Conservation (phyloP, 2,113 vertebrate species). For the Romanogobio albipinnatus region DNA sequence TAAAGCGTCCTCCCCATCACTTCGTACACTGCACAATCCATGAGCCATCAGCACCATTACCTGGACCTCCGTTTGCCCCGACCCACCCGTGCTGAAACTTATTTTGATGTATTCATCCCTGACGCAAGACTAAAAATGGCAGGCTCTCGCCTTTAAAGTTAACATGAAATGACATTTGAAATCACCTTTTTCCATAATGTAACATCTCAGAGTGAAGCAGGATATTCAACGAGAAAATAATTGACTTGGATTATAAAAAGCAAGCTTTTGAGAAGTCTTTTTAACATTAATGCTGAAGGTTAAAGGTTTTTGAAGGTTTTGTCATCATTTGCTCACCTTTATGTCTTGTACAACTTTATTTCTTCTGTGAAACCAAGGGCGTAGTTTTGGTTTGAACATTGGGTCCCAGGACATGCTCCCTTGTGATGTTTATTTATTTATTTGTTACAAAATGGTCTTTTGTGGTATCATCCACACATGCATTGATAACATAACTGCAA, state of each 20-base stretch:
- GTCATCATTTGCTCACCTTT: neutral
- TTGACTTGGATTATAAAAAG: neutral
- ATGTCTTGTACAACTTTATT: too few species aligned
- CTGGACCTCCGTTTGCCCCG: conserved; percentile 9
- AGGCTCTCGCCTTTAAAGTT: neutral
- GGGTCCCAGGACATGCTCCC: too few species aligned
- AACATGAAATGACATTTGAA: neutral
- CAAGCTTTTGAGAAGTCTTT: neutral
- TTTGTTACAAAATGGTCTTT: too few species aligned
- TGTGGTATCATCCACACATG: too few species aligned
- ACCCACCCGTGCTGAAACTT: conserved; percentile 20
- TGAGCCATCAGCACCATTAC: conserved; percentile 36
- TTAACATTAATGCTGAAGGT: neutral
- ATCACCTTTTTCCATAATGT: neutral
- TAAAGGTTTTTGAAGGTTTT: neutral
- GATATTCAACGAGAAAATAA: neutral
- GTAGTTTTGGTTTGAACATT: too few species aligned
- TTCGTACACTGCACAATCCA: neutral
- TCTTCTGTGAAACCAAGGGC: too few species aligned
- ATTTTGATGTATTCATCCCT: conserved; percentile 21
- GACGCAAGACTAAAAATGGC: neutral
- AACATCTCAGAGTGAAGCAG: neutral
- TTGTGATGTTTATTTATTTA: too few species aligned
- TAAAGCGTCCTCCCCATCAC: conserved; percentile 26
- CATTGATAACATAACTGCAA: too few species aligned